These are phyloP conservation scores for Brotogeris chrysoptera DNA, from an alignment of 2,797 vertebrate genomes.

Conservation along the genomic window DNA sequence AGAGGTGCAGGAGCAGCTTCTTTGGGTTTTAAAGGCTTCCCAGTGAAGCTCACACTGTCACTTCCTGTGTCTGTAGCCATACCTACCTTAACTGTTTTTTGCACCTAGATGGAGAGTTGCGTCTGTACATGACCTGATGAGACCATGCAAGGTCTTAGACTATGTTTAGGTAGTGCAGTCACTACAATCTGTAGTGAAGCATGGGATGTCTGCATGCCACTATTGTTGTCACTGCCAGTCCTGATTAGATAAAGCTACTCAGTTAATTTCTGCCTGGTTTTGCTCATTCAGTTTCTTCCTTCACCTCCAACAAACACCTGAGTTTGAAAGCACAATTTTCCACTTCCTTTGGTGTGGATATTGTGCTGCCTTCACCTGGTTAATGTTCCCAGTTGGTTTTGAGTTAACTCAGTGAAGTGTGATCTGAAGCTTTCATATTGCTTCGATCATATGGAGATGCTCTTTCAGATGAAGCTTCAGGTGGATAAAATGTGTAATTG, in stretches of 20 bases:
- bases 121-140: not conserved
- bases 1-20: not conserved
- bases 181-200: fast-evolving
- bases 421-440: not conserved
- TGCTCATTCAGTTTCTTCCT: not conserved
- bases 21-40: not conserved
- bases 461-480: not conserved
- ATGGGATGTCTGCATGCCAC: not conserved
- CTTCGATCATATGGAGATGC: not conserved
- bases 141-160: not conserved
- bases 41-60: fast-evolving
- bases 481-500: not conserved
- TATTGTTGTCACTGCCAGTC: not conserved
- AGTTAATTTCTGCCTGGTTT: not conserved
- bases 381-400: not conserved
- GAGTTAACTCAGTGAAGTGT: not conserved
- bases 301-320: not conserved
- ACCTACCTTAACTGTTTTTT: not conserved
- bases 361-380: not conserved
- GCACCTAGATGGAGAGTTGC: fast-evolving
- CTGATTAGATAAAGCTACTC: not conserved
- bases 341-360: not conserved
- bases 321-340: not conserved
- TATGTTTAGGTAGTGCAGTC: not conserved
- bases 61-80: not conserved